Conservation (phyloP, 2,888 invertebrate species). For the Microchrysa polita region DNA sequence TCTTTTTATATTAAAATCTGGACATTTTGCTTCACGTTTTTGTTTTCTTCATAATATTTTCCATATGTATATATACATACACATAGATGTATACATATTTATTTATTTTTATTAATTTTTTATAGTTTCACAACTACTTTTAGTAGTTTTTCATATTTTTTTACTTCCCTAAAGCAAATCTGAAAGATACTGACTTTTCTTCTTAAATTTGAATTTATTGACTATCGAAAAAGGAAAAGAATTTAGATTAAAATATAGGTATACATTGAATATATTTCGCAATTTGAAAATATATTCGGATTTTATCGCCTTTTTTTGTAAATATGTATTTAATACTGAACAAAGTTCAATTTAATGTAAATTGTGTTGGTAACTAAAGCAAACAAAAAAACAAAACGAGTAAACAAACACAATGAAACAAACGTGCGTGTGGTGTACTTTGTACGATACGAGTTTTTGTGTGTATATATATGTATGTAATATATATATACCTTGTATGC, state of each 20-base stretch:
- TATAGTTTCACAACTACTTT: background rate
- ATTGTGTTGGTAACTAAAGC: constrained; percentile 20
- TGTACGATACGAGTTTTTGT: constrained; percentile 1
- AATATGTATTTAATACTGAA: background rate
- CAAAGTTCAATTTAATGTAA: constrained; percentile 9
- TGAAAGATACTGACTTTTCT: constrained; percentile 15
- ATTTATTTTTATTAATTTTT: constrained; percentile 13
- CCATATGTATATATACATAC: constrained; percentile 24
- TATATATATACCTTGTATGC: background rate
- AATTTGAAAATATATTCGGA: background rate
- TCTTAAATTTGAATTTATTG: background rate
- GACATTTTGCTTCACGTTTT: constrained; percentile 35
- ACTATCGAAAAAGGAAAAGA: background rate
- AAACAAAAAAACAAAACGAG: background rate
- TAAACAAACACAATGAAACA: too few relatives aligned
- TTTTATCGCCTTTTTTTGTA: background rate
- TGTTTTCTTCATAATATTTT: constrained; percentile 24
- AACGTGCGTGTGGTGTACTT: background rate
- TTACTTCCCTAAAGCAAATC: constrained; percentile 25
- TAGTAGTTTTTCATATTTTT: background rate
- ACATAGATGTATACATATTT: background rate
- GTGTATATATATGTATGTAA: background rate
- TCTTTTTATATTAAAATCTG: constrained; percentile 39
- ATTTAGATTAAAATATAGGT: background rate
- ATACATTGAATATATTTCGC: constrained; percentile 1